Evolutionary conservation across 2,888 invertebrate species (phyloP).

Genomic region (Drosophila multiciliata): DNA sequence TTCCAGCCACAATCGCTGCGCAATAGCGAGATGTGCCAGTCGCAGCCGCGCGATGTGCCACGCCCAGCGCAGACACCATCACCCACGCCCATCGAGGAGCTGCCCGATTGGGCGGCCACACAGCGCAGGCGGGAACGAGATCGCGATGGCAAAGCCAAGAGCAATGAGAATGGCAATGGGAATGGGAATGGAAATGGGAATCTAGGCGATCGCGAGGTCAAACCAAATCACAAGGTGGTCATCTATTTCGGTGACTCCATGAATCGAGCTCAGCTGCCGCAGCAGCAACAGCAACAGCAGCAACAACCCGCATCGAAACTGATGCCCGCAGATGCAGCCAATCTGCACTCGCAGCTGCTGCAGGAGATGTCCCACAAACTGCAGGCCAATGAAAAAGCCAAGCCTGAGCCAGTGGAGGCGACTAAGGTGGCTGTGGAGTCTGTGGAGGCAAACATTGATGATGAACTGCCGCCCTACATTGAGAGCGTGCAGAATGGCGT

Average conservation of each 20-base stretch:
- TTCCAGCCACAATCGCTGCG: constrained; percentile 82
- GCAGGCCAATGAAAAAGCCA: constrained; percentile 47
- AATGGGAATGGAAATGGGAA: constrained; percentile 31
- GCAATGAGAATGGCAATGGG: constrained; percentile 57
- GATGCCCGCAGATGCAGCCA: constrained; percentile 47
- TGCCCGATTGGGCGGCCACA: constrained; percentile 69
- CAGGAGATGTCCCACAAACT: constrained; percentile 79
- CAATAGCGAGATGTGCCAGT: constrained; percentile 80
- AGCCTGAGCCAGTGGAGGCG: constrained; percentile 10
- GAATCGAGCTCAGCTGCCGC: constrained; percentile 58
- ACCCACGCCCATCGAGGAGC: constrained; percentile 78
- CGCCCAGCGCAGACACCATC: constrained; percentile 75
- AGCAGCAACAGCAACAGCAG: constrained; percentile 35
- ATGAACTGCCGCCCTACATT: constrained; percentile 85
- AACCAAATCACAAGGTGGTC: constrained; percentile 88
- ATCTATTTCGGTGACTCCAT: constrained; percentile 90
- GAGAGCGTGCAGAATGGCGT: constrained; percentile 86
- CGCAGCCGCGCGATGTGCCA: constrained; percentile 58
- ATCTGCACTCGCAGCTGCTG: constrained; percentile 67
- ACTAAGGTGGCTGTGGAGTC: background rate
- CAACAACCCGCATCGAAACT: constrained; percentile 25
- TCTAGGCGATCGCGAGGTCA: constrained; percentile 60
- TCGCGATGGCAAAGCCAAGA: constrained; percentile 55
- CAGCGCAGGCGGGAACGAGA: constrained; percentile 30
- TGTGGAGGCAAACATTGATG: constrained; percentile 61